Evolutionary conservation across 2,888 invertebrate species (phyloP).

Genomic region (Xanthia togata): DNA sequence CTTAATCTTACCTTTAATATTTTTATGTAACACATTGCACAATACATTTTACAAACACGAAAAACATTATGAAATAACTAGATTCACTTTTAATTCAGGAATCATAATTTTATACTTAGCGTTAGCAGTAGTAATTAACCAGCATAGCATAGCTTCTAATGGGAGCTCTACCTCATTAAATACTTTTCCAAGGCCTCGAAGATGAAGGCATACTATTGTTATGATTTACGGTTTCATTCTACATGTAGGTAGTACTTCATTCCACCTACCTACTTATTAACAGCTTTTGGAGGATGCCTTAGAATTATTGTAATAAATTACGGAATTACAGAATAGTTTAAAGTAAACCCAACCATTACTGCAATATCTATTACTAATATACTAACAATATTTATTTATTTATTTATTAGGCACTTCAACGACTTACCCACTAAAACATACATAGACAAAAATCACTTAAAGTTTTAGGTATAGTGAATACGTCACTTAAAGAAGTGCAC

Average conservation of each 20-base stretch:
- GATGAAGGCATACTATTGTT: constrained; percentile 18
- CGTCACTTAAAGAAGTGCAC: too few species aligned
- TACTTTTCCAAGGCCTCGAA: constrained; percentile 11
- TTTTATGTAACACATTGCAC: too few species aligned
- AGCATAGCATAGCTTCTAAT: not conserved
- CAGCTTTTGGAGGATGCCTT: constrained; percentile 6
- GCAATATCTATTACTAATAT: too few species aligned
- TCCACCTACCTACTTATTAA: not conserved
- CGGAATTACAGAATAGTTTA: not conserved
- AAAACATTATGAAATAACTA: too few species aligned
- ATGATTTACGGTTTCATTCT: constrained; percentile 40
- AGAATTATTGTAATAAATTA: constrained; percentile 26
- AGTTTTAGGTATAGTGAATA: too few species aligned
- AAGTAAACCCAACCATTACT: not conserved
- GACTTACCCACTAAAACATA: too few species aligned
- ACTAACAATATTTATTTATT: too few species aligned
- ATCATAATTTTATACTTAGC: not conserved
- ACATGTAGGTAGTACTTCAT: not conserved
- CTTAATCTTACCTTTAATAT: too few species aligned
- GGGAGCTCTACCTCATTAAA: not conserved
- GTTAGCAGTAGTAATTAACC: not conserved
- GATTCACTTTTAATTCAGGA: not conserved
- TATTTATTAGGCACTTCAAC: too few species aligned
- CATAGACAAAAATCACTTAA: too few species aligned
- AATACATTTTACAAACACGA: too few species aligned